Conservation (phyloP, 1,140 invertebrate genomes). For the Araneus ventricosus region DNA sequence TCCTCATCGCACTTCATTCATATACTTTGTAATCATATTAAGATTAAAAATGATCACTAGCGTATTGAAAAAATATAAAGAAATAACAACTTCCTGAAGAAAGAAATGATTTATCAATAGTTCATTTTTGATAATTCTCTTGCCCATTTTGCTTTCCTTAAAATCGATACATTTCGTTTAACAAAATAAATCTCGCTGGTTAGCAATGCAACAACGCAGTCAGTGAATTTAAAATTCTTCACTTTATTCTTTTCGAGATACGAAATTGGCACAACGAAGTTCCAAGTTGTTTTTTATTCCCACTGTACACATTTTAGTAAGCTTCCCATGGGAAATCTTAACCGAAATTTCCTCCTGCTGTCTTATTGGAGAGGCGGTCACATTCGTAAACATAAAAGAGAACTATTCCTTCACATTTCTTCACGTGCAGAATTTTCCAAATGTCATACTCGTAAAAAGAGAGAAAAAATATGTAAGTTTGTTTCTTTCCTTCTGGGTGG, state of each 20-base stretch:
- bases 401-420: slow-evolving; percentile 31
- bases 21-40: too few relatives aligned
- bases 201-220: slow-evolving; percentile 8
- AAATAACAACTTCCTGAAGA: too few relatives aligned
- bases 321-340: slow-evolving; percentile 54
- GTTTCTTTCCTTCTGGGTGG: neutral
- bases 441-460: slow-evolving; percentile 40
- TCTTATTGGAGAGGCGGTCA: slow-evolving; percentile 51
- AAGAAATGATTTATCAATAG: too few relatives aligned
- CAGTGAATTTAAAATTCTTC: neutral
- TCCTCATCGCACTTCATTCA: too few relatives aligned
- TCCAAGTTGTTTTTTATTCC: neutral
- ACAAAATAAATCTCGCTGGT: too few relatives aligned
- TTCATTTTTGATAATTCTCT: too few relatives aligned
- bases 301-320: slow-evolving; percentile 24
- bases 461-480: neutral
- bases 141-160: too few relatives aligned
- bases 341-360: neutral
- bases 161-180: too few relatives aligned
- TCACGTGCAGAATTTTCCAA: slow-evolving; percentile 35
- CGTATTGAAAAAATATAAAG: too few relatives aligned
- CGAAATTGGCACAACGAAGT: slow-evolving; percentile 19
- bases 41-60: too few relatives aligned
- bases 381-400: slow-evolving; percentile 47
- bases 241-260: neutral